These are phyloP conservation scores for Caenorhabditis tropicalis DNA, from an alignment of 1,140 invertebrate genomes.

Conservation along the genomic window DNA sequence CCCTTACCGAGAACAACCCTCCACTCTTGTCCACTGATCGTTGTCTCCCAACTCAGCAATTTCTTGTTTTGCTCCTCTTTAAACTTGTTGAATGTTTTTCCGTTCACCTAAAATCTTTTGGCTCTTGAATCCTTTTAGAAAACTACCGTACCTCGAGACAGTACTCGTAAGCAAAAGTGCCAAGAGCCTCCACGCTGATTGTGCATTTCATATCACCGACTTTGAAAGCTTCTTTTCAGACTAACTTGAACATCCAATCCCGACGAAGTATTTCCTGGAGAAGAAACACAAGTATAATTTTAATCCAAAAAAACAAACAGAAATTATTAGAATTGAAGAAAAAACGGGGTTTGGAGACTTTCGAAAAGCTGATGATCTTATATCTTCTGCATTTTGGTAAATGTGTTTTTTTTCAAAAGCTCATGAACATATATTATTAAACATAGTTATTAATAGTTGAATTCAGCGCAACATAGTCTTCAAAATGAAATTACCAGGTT, in stretches of 20 bases:
- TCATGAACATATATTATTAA: too few species aligned
- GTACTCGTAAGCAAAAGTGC: slow-evolving; percentile 83
- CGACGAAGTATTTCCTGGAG: slow-evolving; percentile 79
- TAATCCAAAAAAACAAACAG: not conserved
- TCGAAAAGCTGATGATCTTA: too few species aligned
- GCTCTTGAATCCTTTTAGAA: slow-evolving; percentile 12
- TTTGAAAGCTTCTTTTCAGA: slow-evolving; percentile 79
- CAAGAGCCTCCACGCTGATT: slow-evolving; percentile 80
- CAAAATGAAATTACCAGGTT: too few species aligned
- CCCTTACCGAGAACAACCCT: slow-evolving; percentile 79
- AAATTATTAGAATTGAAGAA: too few species aligned
- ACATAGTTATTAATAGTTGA: too few species aligned
- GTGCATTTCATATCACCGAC: slow-evolving; percentile 75
- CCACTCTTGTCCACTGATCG: slow-evolving; percentile 72
- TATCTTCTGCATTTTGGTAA: too few species aligned
- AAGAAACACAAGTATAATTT: not conserved
- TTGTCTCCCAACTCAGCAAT: slow-evolving; percentile 77
- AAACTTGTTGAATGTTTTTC: slow-evolving; percentile 82
- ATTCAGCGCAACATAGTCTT: not conserved
- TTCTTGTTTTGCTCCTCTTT: slow-evolving; percentile 80
- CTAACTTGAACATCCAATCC: slow-evolving; percentile 88
- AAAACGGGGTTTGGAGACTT: too few species aligned
- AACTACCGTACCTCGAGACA: slow-evolving; percentile 75
- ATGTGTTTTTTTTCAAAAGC: too few species aligned
- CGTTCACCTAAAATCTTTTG: slow-evolving; percentile 75